Evolutionary conservation across 2,113 vertebrate species (phyloP).

Genomic region (Etheostoma cragini): DNA sequence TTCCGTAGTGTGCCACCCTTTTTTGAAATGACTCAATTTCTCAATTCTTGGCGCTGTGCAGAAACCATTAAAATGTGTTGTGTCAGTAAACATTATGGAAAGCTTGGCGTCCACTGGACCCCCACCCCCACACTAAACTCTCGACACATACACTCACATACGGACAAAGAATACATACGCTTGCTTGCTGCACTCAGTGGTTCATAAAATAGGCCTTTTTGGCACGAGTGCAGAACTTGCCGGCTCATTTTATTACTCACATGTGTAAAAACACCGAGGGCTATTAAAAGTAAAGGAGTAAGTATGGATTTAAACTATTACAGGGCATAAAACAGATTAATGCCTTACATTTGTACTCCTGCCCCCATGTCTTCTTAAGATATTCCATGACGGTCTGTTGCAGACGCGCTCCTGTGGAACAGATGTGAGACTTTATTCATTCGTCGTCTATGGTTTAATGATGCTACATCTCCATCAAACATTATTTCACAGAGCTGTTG

Average conservation of each 20-base stretch:
- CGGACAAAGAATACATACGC: slow-evolving; percentile 30
- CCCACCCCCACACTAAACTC: slow-evolving; percentile 25
- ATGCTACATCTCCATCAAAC: slow-evolving; percentile 51
- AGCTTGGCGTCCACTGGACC: slow-evolving; percentile 51
- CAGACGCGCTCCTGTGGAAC: slow-evolving; percentile 25
- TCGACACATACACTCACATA: not conserved
- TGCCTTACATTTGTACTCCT: slow-evolving; percentile 21
- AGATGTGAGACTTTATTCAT: slow-evolving; percentile 11
- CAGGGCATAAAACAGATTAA: slow-evolving; percentile 5
- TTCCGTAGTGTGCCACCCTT: slow-evolving; percentile 48
- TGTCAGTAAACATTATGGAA: slow-evolving; percentile 74
- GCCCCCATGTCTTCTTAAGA: slow-evolving; percentile 31
- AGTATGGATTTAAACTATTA: slow-evolving; percentile 20
- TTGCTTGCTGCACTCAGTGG: slow-evolving; percentile 20
- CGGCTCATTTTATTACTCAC: slow-evolving; percentile 67
- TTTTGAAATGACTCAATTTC: slow-evolving; percentile 71
- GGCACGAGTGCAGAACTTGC: slow-evolving; percentile 44
- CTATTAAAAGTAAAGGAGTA: slow-evolving; percentile 23
- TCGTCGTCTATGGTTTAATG: slow-evolving; percentile 25
- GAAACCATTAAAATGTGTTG: slow-evolving; percentile 75
- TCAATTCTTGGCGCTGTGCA: slow-evolving; percentile 64
- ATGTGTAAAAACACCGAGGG: slow-evolving; percentile 62
- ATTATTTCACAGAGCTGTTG: slow-evolving; percentile 63
- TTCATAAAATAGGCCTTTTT: slow-evolving; percentile 57
- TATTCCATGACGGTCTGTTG: slow-evolving; percentile 37